A percentile compares a stretch with the other conserved stretches of the same genome.
These are phyloP conservation scores for Reticulitermes lucifugus DNA, from an alignment of 2,888 invertebrate genomes.

Conservation along the genomic window DNA sequence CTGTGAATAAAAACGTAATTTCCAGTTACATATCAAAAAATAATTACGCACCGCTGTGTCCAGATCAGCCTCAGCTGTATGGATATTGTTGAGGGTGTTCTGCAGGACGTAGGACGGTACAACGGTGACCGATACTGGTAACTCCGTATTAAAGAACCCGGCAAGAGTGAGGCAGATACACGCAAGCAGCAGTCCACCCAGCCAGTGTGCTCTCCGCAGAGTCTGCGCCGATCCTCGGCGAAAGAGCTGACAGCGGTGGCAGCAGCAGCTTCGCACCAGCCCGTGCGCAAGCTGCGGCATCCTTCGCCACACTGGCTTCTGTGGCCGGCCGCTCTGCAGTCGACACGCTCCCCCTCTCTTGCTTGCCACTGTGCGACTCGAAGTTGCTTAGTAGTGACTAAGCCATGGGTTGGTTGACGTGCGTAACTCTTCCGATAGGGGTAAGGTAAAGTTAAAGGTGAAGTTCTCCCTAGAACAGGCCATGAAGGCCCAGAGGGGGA, in stretches of 20 bases:
- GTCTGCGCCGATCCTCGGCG: not conserved
- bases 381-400: too few species aligned
- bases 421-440: too few species aligned
- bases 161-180: conserved; percentile 7
- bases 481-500: too few species aligned
- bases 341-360: not conserved
- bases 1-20: too few species aligned
- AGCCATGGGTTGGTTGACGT: not conserved
- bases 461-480: too few species aligned
- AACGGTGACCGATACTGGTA: not conserved
- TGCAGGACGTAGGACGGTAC: not conserved
- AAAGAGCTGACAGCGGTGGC: not conserved
- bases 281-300: conserved; percentile 14
- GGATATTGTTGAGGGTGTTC: not conserved
- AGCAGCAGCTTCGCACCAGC: not conserved
- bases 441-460: too few species aligned
- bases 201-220: conserved; percentile 6
- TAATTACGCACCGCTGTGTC: not conserved
- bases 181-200: not conserved
- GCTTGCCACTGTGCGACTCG: too few species aligned
- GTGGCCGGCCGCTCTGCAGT: not conserved
- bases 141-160: not conserved
- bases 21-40: too few species aligned
- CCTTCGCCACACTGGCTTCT: conserved; percentile 28
- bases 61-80: not conserved